phyloP scores from a whole-genome alignment of 1,140 invertebrate genomes.

The Tetragnatha versicolor region DNA sequence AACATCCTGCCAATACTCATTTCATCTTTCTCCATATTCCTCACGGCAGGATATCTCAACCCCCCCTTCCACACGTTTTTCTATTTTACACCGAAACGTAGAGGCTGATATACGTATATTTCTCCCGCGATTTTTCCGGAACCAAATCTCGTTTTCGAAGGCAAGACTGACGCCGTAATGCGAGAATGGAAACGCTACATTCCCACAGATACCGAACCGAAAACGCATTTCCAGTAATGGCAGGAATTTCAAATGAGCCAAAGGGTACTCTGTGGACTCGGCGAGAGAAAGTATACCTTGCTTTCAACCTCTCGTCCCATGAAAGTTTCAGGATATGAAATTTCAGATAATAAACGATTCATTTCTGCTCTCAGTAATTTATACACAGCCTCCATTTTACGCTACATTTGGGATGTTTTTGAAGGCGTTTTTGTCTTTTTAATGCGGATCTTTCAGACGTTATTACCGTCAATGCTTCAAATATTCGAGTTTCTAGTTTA shows the following conservation, averaged over 20 bases:
- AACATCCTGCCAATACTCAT: too few species aligned
- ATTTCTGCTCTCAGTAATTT: neutral
- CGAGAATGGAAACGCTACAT: conserved; percentile 2
- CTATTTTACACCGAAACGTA: too few species aligned
- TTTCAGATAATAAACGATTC: neutral
- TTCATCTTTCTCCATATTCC: too few species aligned
- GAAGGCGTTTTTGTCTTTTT: neutral
- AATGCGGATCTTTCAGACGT: too few species aligned
- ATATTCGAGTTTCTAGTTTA: too few species aligned
- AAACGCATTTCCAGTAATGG: neutral
- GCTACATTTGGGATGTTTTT: neutral
- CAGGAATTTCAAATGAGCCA: conserved; percentile 5
- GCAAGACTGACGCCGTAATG: neutral
- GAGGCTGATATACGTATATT: too few species aligned
- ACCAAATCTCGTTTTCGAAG: neutral
- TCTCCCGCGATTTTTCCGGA: neutral
- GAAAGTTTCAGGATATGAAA: neutral
- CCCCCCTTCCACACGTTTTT: too few species aligned
- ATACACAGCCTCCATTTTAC: neutral
- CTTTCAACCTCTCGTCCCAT: too few species aligned
- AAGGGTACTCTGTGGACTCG: too few species aligned
- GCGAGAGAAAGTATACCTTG: neutral
- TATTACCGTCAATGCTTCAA: too few species aligned
- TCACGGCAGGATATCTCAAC: too few species aligned
- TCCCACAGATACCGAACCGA: neutral